A percentile compares a stretch with the other conserved stretches of the same genome.
phyloP scores from a whole-genome alignment of 1,140 invertebrate species.

The Nephila pilipes region DNA sequence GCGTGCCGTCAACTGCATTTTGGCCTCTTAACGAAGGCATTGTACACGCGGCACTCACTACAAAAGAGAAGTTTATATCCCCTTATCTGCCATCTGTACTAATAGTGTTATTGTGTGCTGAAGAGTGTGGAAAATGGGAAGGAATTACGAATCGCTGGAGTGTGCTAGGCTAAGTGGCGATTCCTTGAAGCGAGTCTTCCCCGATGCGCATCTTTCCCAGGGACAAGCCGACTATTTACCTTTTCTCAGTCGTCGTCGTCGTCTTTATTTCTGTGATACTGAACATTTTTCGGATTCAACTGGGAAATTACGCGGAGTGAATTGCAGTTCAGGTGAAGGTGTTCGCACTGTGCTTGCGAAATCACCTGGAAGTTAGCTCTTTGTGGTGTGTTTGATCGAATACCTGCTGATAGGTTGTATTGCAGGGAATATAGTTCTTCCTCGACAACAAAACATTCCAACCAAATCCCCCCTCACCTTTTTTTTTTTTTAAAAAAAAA shows the following conservation, averaged over 20 bases:
- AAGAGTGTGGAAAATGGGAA: constrained; percentile 70
- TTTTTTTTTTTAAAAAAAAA: no score
- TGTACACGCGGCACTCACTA: constrained; percentile 13
- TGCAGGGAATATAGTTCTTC: no score
- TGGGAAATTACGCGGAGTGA: neutral
- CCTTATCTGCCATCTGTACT: constrained; percentile 68
- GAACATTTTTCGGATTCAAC: neutral
- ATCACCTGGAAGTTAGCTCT: neutral
- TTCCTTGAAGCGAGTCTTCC: constrained; percentile 23
- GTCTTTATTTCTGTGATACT: neutral
- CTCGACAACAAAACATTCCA: no score
- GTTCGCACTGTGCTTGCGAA: neutral
- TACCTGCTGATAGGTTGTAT: neutral
- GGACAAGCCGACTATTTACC: neutral
- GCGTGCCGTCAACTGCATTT: neutral
- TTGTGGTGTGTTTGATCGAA: neutral
- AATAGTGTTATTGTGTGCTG: constrained; percentile 69
- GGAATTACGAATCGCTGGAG: constrained; percentile 71
- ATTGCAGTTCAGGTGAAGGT: neutral
- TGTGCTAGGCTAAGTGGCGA: constrained; percentile 28
- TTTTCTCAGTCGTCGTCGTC: neutral
- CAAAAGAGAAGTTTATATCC: constrained; percentile 46
- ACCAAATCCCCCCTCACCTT: no score
- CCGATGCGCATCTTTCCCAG: constrained; percentile 27
- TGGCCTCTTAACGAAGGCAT: neutral